Evolutionary conservation across 2,888 invertebrate species (phyloP).

Genomic region (Calameuta filiformis): DNA sequence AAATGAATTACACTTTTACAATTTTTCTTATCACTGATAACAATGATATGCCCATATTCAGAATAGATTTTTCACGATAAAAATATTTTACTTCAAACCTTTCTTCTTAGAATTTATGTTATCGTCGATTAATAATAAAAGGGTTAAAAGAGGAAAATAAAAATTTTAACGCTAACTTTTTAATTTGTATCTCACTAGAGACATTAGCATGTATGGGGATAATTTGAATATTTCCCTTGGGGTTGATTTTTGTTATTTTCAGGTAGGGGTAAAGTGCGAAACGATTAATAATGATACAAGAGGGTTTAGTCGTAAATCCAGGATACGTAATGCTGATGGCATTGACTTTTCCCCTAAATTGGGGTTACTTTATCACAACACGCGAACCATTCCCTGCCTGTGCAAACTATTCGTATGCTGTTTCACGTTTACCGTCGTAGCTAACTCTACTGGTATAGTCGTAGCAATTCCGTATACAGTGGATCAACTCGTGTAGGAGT

Average conservation of each 20-base stretch:
- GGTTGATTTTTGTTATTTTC: not conserved
- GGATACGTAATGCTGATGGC: constrained; percentile 27
- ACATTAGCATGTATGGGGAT: not conserved
- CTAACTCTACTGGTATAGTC: not conserved
- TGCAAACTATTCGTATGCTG: not conserved
- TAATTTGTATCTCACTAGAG: not conserved
- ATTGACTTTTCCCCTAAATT: constrained; percentile 33
- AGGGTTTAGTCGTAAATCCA: constrained; percentile 30
- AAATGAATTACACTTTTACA: not conserved
- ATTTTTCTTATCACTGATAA: not conserved
- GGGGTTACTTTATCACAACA: constrained; percentile 32
- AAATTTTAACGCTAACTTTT: not conserved
- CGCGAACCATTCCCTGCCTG: constrained; percentile 21
- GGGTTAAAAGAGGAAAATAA: not conserved
- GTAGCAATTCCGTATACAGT: not conserved
- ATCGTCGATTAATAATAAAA: not conserved
- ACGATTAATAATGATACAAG: not conserved
- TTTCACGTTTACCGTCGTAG: not conserved
- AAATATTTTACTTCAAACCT: not conserved
- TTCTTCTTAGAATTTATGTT: not conserved
- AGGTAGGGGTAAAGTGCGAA: not conserved
- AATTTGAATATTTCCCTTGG: not conserved
- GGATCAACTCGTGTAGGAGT: not conserved
- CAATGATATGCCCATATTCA: not conserved
- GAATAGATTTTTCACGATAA: not conserved